Evolutionary conservation across 2,888 invertebrate species (phyloP), one percentile per base, ranked within the genome.

Genomic region (Megaustenia siamemsis): DNA sequence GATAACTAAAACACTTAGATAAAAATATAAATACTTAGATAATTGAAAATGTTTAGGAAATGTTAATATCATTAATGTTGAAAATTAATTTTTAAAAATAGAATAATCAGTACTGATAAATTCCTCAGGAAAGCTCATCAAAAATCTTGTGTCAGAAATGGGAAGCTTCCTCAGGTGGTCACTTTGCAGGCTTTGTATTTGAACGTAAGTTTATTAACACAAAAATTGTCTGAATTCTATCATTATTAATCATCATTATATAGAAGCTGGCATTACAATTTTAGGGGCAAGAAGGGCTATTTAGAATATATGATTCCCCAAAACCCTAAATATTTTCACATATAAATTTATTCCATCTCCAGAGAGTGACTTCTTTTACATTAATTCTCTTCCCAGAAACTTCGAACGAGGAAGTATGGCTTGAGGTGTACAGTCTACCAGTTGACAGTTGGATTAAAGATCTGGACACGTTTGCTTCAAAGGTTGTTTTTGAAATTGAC

Each of bases 361-460:
- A 63, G 32, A 32, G 32, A n/a, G n/a, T 63, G 28, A 18, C 38
- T 38, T n/a, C n/a, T n/a, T n/a, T 28, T 60, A n/a, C 60, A 56
- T 32, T 35, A 75, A 24, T 76, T 15, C 60, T 79, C 53, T 1
- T 83, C 83, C 12, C 86, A 92, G 92, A 90, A 86, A 87, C 91
- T 32, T 84, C 88, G 43, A 89, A 79, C 15, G 86, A 89, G 63
- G 92, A 92, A 28, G 83, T 88, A 1, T 92, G 91, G 91, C 84
- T 93, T 32, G 93, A 93, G 83, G 87, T 93, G 10, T 89, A 92
- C 86, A 91, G 90, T 78, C 81, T 91, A 10, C 93, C 93, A 8
- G 83, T 89, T 79, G 93, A 93, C 81, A 86, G 86, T 32, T 93
- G 93, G 93, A 45, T 91, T 8, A 89, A 88, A 84, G 93, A 93